phyloP scores from a whole-genome alignment of 2,113 vertebrate genomes.

The Hippocampus zosterae region DNA sequence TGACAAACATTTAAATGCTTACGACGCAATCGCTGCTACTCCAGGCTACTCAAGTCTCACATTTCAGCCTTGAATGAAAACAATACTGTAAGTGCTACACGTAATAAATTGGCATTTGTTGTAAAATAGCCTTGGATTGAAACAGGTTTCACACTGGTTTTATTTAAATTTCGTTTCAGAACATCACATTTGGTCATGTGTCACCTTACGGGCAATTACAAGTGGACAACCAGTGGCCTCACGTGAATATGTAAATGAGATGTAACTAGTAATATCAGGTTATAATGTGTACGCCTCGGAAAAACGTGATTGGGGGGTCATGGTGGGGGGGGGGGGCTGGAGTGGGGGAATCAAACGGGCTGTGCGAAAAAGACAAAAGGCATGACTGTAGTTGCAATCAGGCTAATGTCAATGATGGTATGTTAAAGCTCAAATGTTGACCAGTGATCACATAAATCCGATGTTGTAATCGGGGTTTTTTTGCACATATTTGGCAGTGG shows the following conservation, averaged over 20 bases:
- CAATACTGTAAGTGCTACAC: background rate
- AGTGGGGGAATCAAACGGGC: background rate
- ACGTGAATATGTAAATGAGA: background rate
- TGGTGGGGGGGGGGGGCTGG: background rate
- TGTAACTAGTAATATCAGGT: background rate
- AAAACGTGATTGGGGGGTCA: background rate
- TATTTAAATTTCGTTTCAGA: background rate
- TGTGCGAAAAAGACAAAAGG: background rate
- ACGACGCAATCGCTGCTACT: background rate
- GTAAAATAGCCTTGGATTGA: background rate
- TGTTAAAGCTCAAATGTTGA: background rate
- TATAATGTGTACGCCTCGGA: background rate
- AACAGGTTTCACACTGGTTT: background rate
- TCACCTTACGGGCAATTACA: background rate
- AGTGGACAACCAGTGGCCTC: background rate
- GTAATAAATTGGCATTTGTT: background rate
- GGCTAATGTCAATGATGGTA: background rate
- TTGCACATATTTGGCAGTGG: conserved; percentile 7
- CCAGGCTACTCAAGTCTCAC: background rate
- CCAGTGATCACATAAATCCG: background rate
- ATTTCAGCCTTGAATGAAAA: background rate
- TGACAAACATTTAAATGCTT: too few species aligned
- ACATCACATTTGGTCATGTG: background rate
- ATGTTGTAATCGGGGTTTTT: background rate
- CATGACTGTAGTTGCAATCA: background rate